These are phyloP conservation scores for Pipistrellus pygmaeus DNA, from an alignment of 2,797 vertebrate genomes.

Conservation along the genomic window DNA sequence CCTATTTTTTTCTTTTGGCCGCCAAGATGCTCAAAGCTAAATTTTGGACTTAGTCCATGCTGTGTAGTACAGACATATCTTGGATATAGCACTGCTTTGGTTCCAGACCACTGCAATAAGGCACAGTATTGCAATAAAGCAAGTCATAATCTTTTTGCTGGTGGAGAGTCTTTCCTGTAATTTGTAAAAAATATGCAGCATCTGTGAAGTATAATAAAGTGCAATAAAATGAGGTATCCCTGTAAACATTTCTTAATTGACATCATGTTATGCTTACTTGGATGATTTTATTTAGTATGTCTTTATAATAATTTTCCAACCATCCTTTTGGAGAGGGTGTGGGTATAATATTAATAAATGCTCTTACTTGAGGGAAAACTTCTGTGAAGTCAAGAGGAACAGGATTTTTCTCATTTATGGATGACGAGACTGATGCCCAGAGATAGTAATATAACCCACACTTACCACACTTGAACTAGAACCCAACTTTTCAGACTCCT, in stretches of 20 bases:
- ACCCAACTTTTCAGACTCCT: neutral
- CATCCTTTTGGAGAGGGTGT: neutral
- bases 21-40: neutral
- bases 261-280: neutral
- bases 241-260: neutral
- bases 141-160: neutral
- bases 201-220: neutral
- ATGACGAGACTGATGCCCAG: neutral
- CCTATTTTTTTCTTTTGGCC: neutral
- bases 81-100: neutral
- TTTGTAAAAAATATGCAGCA: neutral
- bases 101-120: neutral
- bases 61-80: neutral
- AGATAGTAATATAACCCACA: neutral
- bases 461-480: neutral
- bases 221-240: neutral
- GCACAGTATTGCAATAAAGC: neutral
- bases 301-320: neutral
- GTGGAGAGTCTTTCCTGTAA: neutral
- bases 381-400: neutral
- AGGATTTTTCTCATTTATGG: neutral
- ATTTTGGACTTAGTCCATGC: neutral
- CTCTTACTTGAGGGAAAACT: conserved; percentile 2
- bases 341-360: neutral
- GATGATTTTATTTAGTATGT: neutral